Conservation (phyloP, 2,888 invertebrate species). For the Hypercompe scribonia region DNA sequence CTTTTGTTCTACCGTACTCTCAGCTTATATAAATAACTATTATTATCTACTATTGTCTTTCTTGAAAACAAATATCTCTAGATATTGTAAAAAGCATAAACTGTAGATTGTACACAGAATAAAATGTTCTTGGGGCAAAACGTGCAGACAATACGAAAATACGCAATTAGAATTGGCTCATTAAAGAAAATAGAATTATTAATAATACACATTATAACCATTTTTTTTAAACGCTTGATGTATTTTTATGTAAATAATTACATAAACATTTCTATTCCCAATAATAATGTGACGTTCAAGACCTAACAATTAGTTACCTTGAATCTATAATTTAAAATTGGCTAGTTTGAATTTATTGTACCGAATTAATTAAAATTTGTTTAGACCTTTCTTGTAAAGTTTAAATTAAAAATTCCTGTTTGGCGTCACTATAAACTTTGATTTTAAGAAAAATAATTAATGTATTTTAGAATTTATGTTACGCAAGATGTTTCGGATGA, state of each 20-base stretch:
- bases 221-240: conserved; percentile 23
- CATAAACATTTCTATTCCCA: background rate
- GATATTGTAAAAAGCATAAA: too few species aligned
- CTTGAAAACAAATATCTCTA: too few species aligned
- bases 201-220: background rate
- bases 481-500: conserved; percentile 32
- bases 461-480: background rate
- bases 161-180: background rate
- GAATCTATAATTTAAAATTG: conserved; percentile 31
- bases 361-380: conserved; percentile 27
- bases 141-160: background rate
- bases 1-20: too few species aligned
- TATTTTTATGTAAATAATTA: conserved; percentile 40
- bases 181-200: background rate
- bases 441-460: conserved; percentile 1
- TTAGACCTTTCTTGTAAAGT: conserved; percentile 28
- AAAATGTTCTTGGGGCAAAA: background rate
- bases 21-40: too few species aligned
- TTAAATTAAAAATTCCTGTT: conserved; percentile 5
- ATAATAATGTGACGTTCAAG: conserved; percentile 8
- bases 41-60: too few species aligned
- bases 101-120: background rate
- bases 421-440: conserved; percentile 7
- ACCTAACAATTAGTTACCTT: conserved; percentile 25
- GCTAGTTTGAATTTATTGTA: conserved; percentile 29